phyloP scores from a whole-genome alignment of 2,888 invertebrate species.

The Eristalinus aeneus region DNA sequence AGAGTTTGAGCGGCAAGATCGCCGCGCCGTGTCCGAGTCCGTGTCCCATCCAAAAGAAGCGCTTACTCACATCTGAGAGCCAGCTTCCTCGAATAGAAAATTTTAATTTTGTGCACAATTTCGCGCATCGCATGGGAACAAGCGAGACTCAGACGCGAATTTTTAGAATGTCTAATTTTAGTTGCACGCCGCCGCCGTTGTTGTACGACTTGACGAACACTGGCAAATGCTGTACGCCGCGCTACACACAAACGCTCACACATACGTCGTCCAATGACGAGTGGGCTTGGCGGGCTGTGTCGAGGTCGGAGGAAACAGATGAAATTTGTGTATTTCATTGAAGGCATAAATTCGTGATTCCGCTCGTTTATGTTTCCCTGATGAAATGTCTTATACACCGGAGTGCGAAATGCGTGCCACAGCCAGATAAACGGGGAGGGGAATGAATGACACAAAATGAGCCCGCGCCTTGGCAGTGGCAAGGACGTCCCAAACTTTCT shows the following conservation, averaged over 20 bases:
- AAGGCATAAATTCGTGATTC: slow-evolving; percentile 27
- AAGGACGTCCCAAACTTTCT: neutral
- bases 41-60: neutral
- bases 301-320: neutral
- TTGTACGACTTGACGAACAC: too few species aligned
- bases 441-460: slow-evolving; percentile 1
- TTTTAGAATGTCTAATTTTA: slow-evolving; percentile 61
- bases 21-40: neutral
- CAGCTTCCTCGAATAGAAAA: slow-evolving; percentile 16
- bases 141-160: slow-evolving; percentile 23
- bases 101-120: slow-evolving; percentile 44
- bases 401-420: slow-evolving; percentile 17
- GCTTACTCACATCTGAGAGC: neutral
- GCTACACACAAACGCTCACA: neutral
- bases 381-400: slow-evolving; percentile 27
- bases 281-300: neutral
- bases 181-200: neutral
- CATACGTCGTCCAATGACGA: neutral
- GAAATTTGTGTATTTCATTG: slow-evolving; percentile 32
- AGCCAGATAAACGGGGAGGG: slow-evolving; percentile 21
- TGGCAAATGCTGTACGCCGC: neutral
- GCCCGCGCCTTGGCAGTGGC: neutral
- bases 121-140: slow-evolving; percentile 35
- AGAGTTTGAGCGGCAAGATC: neutral
- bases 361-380: slow-evolving; percentile 20